Evolutionary conservation across 2,797 vertebrate species (phyloP).

Genomic region (Cryptoprocta ferox): DNA sequence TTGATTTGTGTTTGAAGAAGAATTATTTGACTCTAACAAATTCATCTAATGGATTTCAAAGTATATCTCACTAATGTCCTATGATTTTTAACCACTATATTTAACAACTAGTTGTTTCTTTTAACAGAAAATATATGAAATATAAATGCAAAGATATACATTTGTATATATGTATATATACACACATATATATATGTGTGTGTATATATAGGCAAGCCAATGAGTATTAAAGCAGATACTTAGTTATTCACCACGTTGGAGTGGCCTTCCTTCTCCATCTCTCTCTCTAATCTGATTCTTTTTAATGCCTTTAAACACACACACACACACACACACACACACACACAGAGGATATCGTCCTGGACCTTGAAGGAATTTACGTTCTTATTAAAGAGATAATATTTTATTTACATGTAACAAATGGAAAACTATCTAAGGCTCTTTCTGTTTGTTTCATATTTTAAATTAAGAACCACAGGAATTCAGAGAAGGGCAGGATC

Average conservation of each 20-base stretch:
- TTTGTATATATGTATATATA: not conserved
- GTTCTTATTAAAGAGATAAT: not conserved
- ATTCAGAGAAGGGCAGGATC: not conserved
- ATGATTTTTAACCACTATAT: not conserved
- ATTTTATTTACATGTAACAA: conserved; percentile 12
- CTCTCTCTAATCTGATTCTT: not conserved
- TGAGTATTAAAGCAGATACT: not conserved
- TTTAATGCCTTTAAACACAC: not conserved
- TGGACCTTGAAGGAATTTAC: conserved; percentile 28
- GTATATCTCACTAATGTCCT: not conserved
- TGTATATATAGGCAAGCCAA: not conserved
- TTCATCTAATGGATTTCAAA: conserved; percentile 28
- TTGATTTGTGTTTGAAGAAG: conserved; percentile 59
- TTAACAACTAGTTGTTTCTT: conserved; percentile 24
- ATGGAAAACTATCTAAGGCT: not conserved
- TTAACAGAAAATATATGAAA: not conserved
- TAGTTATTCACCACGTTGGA: not conserved
- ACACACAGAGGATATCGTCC: not conserved
- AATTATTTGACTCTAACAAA: conserved; percentile 37
- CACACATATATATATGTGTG: not conserved
- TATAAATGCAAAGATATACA: not conserved
- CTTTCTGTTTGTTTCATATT: not conserved
- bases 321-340: not conserved
- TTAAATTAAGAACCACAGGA: not conserved
- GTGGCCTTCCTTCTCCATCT: not conserved